Base-by-base conservation (phyloP, 1,140 invertebrate genomes). In the Chlorops oryzae region DNA sequence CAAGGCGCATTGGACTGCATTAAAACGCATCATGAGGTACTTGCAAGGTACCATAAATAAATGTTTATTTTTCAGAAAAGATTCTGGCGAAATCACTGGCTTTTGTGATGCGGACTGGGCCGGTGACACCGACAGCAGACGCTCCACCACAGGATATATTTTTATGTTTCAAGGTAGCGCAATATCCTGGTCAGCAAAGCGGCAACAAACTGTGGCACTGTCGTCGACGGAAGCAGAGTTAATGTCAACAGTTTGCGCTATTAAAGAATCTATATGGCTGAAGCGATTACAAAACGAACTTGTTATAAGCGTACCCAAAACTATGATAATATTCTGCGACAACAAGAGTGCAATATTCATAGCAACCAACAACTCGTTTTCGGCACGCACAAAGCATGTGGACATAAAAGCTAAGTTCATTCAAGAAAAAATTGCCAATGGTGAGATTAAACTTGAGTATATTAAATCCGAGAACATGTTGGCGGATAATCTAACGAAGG, bases 171-270 rank as follows among this genome's bases (percentile, higher is more conserved):
- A 53, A 39, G 56, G 43, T 27, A 51, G 47, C 20, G 40, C 59
- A 35, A 54, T 69, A 47, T 59, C 58, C 20, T 72, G 63, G 65
- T 41, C 47, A n/a, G 62, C 55, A 9, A 63, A 61, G 37, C 65
- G 65, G 42, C 71, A 74, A 50, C 43, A 41, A 3, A 54, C 53
- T 17, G 59, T 67, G 5, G 52, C 65, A 12, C 38, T 66, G 1
- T 71, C 63, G 2, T 60, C 60, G 4, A 60, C 59, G 4, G 68
- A 74, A 48, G 47, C 70, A 1, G 68, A 74, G 39, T 72, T 64
- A 43, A 58, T 72, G 52, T 59, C 59, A 35, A 39, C 63, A 27
- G 52, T 52, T 12, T 43, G 38, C 35, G 54, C 55, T 10, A 45
- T 57, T 44, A 23, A 52, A 32, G 54, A 62, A 54, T 54, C 54